Evolutionary conservation across 2,888 invertebrate genomes (phyloP), one percentile per base, ranked within the genome.

Genomic region (Sphaeridia pumilis): DNA sequence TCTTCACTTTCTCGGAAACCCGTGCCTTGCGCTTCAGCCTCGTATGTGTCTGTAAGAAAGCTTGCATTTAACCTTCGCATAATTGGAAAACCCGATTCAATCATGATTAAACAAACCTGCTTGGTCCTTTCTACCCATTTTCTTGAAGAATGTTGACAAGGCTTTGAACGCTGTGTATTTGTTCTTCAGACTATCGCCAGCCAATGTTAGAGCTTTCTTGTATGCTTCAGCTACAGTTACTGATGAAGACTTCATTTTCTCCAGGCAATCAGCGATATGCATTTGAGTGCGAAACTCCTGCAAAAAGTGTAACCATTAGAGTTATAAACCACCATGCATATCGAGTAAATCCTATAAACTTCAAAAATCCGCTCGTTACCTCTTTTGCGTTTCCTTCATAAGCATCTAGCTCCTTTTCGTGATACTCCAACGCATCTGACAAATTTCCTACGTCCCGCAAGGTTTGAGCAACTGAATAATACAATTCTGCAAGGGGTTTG

Each of bases 401-500:
- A 1, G 84, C 67, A 49, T 80, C 77, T 60, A 82, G 80, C 68
- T 90, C 88, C 65, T 82, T 81, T 66, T 80, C 75, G 55, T 81
- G 82, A 70, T 79, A 87, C 47, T 79, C 72, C 7, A 86, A 70
- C 0, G 88, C 86, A 64, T 81, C 77, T 35, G 78, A 77, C 67
- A 79, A 86, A 51, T 82, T 75, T 17, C 79, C 78, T 69, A 81
- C 77, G 70, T 92, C 90, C 68, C 80, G 81, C 69, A 85, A 88
- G 0, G 89, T 89, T 73, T 84, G 83, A 52, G 84, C 87, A 50
- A 89, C 73, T 50, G 87, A 87, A 66, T 71, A 76, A 77, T 71
- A 82, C 72, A 64, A 81, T 3, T 73, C 70, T 27, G 72, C 70
- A 49, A 77, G 70, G 2, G 73, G 73, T 58, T 77, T 78, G 4